phyloP scores from a whole-genome alignment of 2,888 invertebrate genomes.

The Agelastica alni region DNA sequence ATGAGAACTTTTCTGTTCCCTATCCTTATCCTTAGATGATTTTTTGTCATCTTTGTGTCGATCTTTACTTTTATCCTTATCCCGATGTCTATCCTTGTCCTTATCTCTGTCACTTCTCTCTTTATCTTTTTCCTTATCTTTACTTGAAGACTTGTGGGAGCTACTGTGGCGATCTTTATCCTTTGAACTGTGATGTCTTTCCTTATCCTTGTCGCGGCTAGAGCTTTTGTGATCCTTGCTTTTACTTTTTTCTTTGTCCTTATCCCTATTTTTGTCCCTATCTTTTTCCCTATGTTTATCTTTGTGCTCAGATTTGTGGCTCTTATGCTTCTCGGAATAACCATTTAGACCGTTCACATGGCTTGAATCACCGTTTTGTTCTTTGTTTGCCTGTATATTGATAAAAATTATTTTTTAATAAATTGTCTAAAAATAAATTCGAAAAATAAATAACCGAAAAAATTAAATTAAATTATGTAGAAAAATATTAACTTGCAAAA shows the following conservation, averaged over 20 bases:
- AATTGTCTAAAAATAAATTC: constrained; percentile 8
- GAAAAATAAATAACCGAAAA: not conserved
- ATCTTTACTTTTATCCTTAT: constrained; percentile 42
- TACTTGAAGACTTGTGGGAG: constrained; percentile 49
- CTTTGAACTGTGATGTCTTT: constrained; percentile 69
- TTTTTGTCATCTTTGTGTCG: constrained; percentile 46
- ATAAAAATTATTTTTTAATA: constrained; percentile 17
- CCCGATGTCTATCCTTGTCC: constrained; percentile 40
- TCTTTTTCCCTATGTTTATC: constrained; percentile 64
- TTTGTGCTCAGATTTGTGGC: constrained; percentile 64
- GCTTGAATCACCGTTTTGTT: constrained; percentile 51
- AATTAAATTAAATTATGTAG: no score
- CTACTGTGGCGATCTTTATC: constrained; percentile 58
- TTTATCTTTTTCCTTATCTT: constrained; percentile 50
- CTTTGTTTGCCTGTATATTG: constrained; percentile 39
- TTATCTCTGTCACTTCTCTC: constrained; percentile 41
- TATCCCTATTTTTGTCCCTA: constrained; percentile 51
- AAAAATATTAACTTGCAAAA: no score
- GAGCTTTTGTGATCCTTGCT: constrained; percentile 51
- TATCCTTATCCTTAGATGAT: constrained; percentile 41
- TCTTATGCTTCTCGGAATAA: constrained; percentile 63
- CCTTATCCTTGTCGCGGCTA: constrained; percentile 52
- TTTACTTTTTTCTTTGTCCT: constrained; percentile 46
- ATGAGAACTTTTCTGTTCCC: constrained; percentile 53
- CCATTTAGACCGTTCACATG: constrained; percentile 83